Evolutionary conservation across 2,113 vertebrate genomes (phyloP).

Genomic region (Hippoglossus stenolepis): DNA sequence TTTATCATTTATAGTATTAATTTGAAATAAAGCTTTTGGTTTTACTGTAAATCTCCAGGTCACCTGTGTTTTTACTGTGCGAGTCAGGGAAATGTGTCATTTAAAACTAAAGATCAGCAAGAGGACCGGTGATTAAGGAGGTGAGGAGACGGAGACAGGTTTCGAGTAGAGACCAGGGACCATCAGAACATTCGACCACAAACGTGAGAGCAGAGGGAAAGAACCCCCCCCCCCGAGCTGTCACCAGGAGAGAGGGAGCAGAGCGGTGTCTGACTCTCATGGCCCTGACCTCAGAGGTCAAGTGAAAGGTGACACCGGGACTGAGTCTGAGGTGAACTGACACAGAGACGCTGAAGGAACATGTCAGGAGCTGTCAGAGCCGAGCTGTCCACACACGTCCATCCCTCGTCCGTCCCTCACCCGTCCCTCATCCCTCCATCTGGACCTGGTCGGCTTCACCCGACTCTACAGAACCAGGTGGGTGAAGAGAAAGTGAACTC

Average conservation of each 20-base stretch:
- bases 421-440: background rate
- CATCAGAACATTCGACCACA: too few relatives aligned
- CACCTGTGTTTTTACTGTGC: background rate
- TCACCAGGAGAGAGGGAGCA: background rate
- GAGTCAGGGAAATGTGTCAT: too few relatives aligned
- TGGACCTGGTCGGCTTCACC: slow-evolving; percentile 1
- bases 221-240: too few relatives aligned
- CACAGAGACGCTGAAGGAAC: slow-evolving; percentile 1
- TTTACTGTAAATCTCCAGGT: background rate
- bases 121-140: background rate
- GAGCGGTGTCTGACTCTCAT: background rate
- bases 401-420: background rate
- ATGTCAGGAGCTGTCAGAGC: slow-evolving; percentile 45
- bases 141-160: background rate
- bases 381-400: background rate
- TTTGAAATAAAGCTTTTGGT: too few relatives aligned
- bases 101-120: too few relatives aligned
- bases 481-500: background rate
- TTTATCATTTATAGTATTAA: too few relatives aligned
- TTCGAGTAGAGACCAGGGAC: background rate
- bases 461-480: background rate
- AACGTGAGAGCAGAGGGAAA: too few relatives aligned
- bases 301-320: slow-evolving; percentile 48
- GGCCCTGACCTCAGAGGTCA: slow-evolving; percentile 42
- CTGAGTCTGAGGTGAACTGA: background rate